Evolutionary conservation across 2,797 vertebrate species (phyloP).

Genomic region (Tenualosa ilisha): DNA sequence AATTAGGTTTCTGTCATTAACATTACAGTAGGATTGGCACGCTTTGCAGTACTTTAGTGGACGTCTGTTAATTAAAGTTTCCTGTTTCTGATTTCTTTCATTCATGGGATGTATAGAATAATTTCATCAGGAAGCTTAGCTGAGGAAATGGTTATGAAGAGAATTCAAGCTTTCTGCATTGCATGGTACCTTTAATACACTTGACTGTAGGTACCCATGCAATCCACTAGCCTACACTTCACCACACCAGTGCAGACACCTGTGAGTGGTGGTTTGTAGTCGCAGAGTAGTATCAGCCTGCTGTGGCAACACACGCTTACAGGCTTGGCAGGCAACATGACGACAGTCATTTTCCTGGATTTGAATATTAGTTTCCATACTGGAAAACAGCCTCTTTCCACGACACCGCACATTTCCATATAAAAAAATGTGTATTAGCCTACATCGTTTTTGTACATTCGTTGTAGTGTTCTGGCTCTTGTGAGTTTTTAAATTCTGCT

Average conservation of each 20-base stretch:
- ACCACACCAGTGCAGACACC: background rate
- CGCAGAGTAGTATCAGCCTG: background rate
- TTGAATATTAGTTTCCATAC: constrained; percentile 60
- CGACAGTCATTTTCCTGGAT: constrained; percentile 54
- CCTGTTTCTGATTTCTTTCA: background rate
- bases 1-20: background rate
- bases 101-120: background rate
- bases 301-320: constrained; percentile 4
- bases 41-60: background rate
- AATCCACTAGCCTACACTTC: background rate
- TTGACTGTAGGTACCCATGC: no score
- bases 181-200: background rate
- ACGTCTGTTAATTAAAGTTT: background rate
- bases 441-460: background rate
- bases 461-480: background rate
- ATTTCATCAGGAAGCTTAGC: background rate
- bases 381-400: background rate
- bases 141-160: background rate
- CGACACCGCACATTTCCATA: background rate
- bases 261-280: constrained; percentile 8
- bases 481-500: background rate
- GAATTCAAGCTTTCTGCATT: background rate
- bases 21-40: background rate
- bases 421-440: background rate
- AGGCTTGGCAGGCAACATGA: constrained; percentile 28